These are phyloP conservation scores for Euphysa ruthae DNA, from an alignment of 30 jellyfish, hydroid and myxozoan genomes.

Conservation along the genomic window DNA sequence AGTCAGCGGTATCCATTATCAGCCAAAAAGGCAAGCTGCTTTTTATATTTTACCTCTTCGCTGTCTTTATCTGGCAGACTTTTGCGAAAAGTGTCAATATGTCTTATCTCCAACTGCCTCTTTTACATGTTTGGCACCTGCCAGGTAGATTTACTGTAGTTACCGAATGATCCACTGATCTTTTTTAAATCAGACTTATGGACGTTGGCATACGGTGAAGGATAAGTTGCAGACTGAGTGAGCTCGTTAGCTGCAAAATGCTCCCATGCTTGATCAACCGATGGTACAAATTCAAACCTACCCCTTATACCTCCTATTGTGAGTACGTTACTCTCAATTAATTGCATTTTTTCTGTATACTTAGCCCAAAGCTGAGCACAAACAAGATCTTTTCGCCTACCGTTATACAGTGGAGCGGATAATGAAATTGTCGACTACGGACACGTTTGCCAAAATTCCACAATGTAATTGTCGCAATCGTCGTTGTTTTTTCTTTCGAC, in stretches of 20 bases:
- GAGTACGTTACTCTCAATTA: background rate
- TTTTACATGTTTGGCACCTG: background rate
- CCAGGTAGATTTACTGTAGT: background rate
- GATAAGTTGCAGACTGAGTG: slow-evolving; percentile 16
- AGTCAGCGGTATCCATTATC: background rate
- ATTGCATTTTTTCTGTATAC: background rate
- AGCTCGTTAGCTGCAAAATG: slow-evolving; percentile 1
- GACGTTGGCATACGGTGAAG: slow-evolving; percentile 11
- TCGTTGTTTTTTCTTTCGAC: too few relatives aligned
- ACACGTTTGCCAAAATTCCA: background rate
- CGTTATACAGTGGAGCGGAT: background rate
- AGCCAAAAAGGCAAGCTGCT: background rate
- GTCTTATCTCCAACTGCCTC: background rate
- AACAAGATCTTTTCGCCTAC: slow-evolving; percentile 6
- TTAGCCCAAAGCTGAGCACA: background rate
- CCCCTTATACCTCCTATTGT: background rate
- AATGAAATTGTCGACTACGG: slow-evolving; percentile 22
- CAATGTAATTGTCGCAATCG: too few relatives aligned
- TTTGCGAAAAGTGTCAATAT: background rate
- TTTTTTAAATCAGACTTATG: slow-evolving; percentile 4
- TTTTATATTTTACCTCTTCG: background rate
- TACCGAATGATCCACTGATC: slow-evolving; percentile 1
- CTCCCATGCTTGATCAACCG: slow-evolving; percentile 11
- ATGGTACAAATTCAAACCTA: slow-evolving; percentile 4
- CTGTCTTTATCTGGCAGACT: background rate